Evolutionary conservation across 2,797 vertebrate species (phyloP).

Genomic region (Ataeniobius toweri): DNA sequence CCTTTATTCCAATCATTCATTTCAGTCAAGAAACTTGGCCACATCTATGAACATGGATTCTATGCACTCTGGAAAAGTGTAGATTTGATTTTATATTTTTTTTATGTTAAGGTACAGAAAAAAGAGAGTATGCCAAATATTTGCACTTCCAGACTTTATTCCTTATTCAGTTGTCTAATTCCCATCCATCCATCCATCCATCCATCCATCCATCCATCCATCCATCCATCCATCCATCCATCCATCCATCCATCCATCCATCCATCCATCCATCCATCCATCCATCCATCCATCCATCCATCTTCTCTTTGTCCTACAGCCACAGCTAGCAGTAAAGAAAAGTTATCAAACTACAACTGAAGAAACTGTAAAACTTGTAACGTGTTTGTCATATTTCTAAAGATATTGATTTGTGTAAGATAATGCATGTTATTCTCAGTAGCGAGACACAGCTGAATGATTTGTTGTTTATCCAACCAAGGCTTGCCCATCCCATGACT

Average conservation of each 20-base stretch:
- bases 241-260: not conserved
- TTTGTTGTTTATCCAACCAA: not conserved
- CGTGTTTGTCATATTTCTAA: too few species aligned
- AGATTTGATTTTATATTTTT: not conserved
- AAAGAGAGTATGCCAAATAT: not conserved
- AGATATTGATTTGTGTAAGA: not conserved
- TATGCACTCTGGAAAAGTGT: not conserved
- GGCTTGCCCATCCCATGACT: not conserved
- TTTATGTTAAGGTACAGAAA: not conserved
- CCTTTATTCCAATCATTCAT: constrained; percentile 33
- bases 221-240: too few species aligned
- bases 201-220: not conserved
- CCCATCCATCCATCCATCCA: not conserved
- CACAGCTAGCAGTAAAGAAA: not conserved
- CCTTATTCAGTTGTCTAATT: not conserved
- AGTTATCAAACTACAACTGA: not conserved
- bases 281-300: not conserved
- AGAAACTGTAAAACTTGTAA: too few species aligned
- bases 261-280: not conserved
- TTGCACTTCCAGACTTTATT: not conserved
- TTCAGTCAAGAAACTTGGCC: constrained; percentile 33
- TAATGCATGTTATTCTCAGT: not conserved
- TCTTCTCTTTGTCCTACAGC: not conserved
- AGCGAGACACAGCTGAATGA: too few species aligned
- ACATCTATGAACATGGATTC: not conserved